These are phyloP conservation scores for Meriones unguiculatus DNA, from an alignment of 2,113 vertebrate species.

Conservation along the genomic window DNA sequence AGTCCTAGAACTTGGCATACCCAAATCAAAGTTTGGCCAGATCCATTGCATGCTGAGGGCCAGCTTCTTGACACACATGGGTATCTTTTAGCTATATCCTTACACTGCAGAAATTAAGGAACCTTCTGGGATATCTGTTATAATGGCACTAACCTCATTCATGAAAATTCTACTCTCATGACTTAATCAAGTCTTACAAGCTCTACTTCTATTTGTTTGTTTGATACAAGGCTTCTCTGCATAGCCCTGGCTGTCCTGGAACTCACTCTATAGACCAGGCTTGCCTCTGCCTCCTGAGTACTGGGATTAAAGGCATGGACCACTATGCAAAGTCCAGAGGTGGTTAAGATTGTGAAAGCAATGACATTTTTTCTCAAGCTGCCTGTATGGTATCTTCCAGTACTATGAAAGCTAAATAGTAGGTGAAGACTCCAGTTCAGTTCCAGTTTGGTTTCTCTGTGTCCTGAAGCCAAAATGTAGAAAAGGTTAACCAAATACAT, in stretches of 20 bases:
- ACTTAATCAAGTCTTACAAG: background rate
- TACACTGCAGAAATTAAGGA: background rate
- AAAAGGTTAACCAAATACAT: background rate
- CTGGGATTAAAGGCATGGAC: background rate
- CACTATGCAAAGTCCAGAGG: background rate
- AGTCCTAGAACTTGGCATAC: background rate
- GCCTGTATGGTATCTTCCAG: background rate
- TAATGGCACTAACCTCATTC: background rate
- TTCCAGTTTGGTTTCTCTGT: background rate
- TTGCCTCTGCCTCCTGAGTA: background rate
- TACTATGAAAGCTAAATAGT: background rate
- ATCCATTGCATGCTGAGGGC: background rate
- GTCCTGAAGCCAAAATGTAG: background rate
- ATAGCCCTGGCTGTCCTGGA: background rate
- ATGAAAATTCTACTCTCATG: no score
- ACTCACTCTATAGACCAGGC: background rate
- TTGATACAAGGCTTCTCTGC: background rate
- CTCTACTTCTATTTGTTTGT: background rate
- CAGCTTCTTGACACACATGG: background rate
- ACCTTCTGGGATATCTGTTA: background rate
- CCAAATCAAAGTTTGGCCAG: background rate
- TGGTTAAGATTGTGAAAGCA: background rate
- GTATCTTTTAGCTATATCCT: background rate
- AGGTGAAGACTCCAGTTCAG: background rate
- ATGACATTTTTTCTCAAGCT: background rate